These are phyloP conservation scores for Lacerta bilineata DNA, from an alignment of 2,797 vertebrate genomes.

Conservation along the genomic window DNA sequence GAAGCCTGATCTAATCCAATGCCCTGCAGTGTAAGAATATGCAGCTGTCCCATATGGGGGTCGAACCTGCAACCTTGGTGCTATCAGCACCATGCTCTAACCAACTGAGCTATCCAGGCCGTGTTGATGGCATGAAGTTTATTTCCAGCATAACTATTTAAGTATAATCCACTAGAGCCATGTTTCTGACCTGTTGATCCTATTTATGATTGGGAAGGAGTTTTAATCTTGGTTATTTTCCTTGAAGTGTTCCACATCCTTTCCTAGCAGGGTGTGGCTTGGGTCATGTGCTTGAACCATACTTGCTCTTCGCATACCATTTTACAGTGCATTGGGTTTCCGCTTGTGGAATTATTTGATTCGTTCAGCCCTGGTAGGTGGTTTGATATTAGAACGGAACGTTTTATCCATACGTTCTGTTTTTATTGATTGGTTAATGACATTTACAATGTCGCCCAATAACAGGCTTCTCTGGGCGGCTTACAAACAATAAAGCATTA, in stretches of 20 bases:
- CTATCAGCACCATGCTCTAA: too few relatives aligned
- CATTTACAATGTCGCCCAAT: background rate
- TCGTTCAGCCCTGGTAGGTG: background rate
- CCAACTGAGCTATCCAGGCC: too few relatives aligned
- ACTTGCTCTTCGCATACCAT: background rate
- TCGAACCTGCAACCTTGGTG: too few relatives aligned
- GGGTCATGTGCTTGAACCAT: background rate
- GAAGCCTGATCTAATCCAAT: too few relatives aligned
- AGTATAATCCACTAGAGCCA: background rate
- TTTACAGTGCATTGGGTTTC: background rate
- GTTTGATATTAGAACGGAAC: background rate
- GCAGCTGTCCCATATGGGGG: too few relatives aligned
- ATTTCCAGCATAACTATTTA: background rate
- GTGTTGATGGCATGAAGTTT: background rate
- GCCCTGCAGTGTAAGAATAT: too few relatives aligned
- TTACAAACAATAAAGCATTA: background rate
- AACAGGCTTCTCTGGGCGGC: background rate
- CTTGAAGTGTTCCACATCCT: background rate
- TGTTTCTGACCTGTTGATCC: background rate
- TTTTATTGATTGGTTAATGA: background rate
- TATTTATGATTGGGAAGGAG: background rate
- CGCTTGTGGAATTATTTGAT: conserved; percentile 2
- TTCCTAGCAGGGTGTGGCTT: background rate
- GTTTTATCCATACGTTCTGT: background rate
- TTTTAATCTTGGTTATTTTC: background rate